Conservation (phyloP, 2,888 invertebrate species). For the Callosobruchus maculatus region DNA sequence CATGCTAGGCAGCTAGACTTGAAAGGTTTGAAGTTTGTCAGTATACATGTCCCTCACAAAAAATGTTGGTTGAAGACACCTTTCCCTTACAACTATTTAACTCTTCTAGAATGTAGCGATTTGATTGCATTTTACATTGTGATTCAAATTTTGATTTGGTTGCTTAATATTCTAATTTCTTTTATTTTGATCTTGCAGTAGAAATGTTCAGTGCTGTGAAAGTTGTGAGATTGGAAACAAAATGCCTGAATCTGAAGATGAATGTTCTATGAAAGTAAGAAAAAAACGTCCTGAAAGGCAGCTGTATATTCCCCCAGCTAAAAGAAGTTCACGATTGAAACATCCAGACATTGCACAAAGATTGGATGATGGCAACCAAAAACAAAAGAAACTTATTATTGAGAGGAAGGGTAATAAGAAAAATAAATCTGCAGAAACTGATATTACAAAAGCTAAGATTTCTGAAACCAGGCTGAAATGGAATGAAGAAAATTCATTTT, state of each 20-base stretch:
- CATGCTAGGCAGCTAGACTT: too few species aligned
- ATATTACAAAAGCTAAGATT: background rate
- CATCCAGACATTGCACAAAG: conserved; percentile 14
- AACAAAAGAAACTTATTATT: conserved; percentile 1
- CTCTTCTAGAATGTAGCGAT: too few species aligned
- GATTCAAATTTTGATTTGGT: too few species aligned
- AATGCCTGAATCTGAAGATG: conserved; percentile 19
- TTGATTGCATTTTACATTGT: too few species aligned
- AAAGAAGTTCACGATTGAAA: conserved; percentile 29
- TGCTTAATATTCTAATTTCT: background rate
- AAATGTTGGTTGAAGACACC: too few species aligned
- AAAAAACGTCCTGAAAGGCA: conserved; percentile 42
- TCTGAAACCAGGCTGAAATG: background rate
- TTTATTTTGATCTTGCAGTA: background rate
- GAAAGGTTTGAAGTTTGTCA: too few species aligned
- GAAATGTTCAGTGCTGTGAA: background rate
- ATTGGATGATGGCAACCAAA: conserved; percentile 6
- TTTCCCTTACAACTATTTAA: too few species aligned
- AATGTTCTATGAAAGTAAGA: conserved; percentile 16
- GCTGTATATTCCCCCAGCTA: conserved; percentile 46
- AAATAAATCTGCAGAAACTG: background rate
- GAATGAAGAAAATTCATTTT: background rate
- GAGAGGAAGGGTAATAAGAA: background rate
- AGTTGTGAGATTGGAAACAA: background rate
- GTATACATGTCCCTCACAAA: too few species aligned